Conservation (phyloP, 2,888 invertebrate species). For the Drosophila pseudotakahashii region DNA sequence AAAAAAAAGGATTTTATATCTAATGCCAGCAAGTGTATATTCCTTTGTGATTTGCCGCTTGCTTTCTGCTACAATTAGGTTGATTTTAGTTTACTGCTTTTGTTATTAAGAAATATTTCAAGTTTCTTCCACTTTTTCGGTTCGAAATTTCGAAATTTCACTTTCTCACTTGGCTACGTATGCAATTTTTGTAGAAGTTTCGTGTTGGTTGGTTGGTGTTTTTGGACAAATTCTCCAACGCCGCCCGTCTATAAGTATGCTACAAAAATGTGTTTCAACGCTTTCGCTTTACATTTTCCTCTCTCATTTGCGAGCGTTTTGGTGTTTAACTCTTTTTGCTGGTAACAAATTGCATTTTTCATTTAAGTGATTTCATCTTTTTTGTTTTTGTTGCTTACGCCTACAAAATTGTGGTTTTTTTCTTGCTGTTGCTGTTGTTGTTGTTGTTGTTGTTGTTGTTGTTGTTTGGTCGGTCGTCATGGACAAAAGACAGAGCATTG, state of each 20-base stretch:
- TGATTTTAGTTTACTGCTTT: conserved; percentile 9
- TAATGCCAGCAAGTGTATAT: conserved; percentile 53
- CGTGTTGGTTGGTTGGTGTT: conserved; percentile 13
- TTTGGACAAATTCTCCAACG: conserved; percentile 21
- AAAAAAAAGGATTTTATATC: conserved; percentile 44
- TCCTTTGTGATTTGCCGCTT: conserved; percentile 21
- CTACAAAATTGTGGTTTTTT: conserved; percentile 57
- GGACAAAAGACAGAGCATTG: conserved; percentile 50
- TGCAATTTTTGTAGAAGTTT: conserved; percentile 20
- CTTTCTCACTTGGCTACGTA: conserved; percentile 35
- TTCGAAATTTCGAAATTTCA: conserved; percentile 1
- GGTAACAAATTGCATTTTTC: conserved; percentile 24
- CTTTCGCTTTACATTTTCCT: conserved; percentile 12
- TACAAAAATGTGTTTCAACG: conserved; percentile 2
- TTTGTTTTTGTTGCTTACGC: conserved; percentile 52
- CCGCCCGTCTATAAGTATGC: too few species aligned
- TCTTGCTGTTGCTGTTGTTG: conserved; percentile 30
- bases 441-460: conserved; percentile 31
- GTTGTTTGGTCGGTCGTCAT: conserved; percentile 68
- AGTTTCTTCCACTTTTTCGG: conserved; percentile 19
- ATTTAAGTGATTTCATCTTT: conserved; percentile 10
- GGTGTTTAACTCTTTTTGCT: conserved; percentile 9
- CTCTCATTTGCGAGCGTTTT: conserved; percentile 20
- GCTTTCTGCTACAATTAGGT: conserved; percentile 31
- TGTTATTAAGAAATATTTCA: conserved; percentile 44